A percentile compares a stretch with the other conserved stretches of the same genome.
phyloP scores from a whole-genome alignment of 2,797 vertebrate species.

The Dryobates pubescens region DNA sequence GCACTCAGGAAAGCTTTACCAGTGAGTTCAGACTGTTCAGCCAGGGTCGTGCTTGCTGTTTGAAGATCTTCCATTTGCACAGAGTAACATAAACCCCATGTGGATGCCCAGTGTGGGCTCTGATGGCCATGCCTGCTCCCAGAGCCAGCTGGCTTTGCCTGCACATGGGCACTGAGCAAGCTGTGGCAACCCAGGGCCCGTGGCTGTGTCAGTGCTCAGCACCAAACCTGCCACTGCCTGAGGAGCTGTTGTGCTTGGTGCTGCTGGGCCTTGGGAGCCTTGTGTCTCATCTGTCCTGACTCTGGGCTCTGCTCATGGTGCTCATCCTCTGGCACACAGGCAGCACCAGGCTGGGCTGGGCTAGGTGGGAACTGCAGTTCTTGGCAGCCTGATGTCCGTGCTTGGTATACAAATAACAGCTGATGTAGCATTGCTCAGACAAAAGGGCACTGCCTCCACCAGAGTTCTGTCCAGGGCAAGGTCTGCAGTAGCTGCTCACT shows the following conservation, averaged over 20 bases:
- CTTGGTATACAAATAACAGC: neutral
- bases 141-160: neutral
- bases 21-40: neutral
- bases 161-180: neutral
- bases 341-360: neutral
- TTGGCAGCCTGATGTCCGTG: neutral
- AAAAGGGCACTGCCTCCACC: neutral
- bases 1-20: neutral
- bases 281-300: neutral
- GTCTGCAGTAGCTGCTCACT: neutral
- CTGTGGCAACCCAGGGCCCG: fast-evolving
- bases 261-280: neutral
- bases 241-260: neutral
- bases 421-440: neutral
- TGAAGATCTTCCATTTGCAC: neutral
- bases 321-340: neutral
- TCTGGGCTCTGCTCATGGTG: neutral
- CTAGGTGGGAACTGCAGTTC: fast-evolving
- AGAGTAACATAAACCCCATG: neutral
- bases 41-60: fast-evolving
- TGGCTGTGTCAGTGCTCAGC: neutral
- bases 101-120: neutral
- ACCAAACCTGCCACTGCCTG: neutral
- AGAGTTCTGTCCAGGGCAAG: neutral
- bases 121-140: neutral